Base-by-base conservation (phyloP, 2,888 invertebrate genomes). In the Parapristionchus giblindavisi region DNA sequence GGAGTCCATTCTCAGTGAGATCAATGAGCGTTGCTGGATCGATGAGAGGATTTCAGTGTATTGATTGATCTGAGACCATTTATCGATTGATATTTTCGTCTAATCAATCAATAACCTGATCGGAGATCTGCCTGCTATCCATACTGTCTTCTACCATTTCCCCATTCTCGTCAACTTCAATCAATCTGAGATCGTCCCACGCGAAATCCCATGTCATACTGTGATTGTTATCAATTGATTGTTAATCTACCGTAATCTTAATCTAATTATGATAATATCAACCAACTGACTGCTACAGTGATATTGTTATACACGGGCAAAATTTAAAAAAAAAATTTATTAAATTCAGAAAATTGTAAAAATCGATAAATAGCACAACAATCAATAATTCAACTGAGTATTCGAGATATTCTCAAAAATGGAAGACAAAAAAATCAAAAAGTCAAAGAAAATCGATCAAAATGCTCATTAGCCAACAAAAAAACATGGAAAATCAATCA, bases 1-100 rank as follows among this genome's bases (percentile, higher is more conserved):
- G 14, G 54, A 34, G 54, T 38, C 38, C 70, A 70, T 52, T n/a
- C 54, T 24, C 70, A 70, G 27, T 21, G 70, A 70, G 54, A 70
- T 38, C 11, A 70, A 38, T 17, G 70, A 70, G 24, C 38, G 24
- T 11, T 27, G 17, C 17, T 36, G 70, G 29, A 70, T 38, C 24
- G 51, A 36, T 34, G 66, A 32, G 51, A 66, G 32, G 43, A 43
- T 32, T n/a, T n/a, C n/a, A n/a, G n/a, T 29, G 43, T 66, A 48
- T 29, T 34, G n/a, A 66, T 66, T 34, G 48, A 27, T n/a, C n/a
- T 0, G 63, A 38, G 63, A 63, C 63, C 63, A n/a, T 5, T 24
- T 40, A 40, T 63, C 63, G 63, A 63, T 63, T 24, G 40, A 63
- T 63, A 56, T 43, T 43, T 14, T 14, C 8, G 17, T 43, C 11